Percentiles rank a stretch among this genome's conserved stretches.
These are phyloP conservation scores for Onychorhynchus coronatus DNA, from an alignment of 2,113 vertebrate species.

Conservation along the genomic window DNA sequence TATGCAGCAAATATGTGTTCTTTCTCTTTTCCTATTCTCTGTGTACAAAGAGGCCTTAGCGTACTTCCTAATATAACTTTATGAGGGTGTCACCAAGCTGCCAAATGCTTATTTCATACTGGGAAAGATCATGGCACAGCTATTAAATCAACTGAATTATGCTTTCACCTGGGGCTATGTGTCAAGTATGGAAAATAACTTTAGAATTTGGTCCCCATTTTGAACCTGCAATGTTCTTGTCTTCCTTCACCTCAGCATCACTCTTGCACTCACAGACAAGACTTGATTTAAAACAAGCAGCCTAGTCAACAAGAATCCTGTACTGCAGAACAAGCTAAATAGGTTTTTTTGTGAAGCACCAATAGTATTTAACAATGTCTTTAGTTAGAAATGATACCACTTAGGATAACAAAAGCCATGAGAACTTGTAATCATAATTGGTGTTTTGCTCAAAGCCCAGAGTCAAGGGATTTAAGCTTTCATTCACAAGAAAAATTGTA, in stretches of 20 bases:
- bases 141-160: background rate
- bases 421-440: background rate
- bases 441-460: background rate
- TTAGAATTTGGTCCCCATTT: background rate
- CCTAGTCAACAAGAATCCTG: background rate
- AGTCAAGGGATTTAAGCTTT: background rate
- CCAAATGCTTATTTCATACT: background rate
- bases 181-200: background rate
- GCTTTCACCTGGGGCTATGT: background rate
- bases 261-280: background rate
- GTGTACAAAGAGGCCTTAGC: background rate
- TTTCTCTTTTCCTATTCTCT: background rate
- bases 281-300: background rate
- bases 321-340: background rate
- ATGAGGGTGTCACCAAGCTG: background rate
- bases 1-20: background rate
- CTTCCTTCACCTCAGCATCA: background rate
- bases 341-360: background rate
- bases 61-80: background rate
- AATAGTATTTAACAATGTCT: background rate
- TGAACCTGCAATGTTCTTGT: background rate
- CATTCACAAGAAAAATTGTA: background rate
- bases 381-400: background rate
- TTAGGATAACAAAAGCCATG: background rate
- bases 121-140: background rate